phyloP scores from a whole-genome alignment of 2,888 invertebrate genomes.

The Leucophenga montana region DNA sequence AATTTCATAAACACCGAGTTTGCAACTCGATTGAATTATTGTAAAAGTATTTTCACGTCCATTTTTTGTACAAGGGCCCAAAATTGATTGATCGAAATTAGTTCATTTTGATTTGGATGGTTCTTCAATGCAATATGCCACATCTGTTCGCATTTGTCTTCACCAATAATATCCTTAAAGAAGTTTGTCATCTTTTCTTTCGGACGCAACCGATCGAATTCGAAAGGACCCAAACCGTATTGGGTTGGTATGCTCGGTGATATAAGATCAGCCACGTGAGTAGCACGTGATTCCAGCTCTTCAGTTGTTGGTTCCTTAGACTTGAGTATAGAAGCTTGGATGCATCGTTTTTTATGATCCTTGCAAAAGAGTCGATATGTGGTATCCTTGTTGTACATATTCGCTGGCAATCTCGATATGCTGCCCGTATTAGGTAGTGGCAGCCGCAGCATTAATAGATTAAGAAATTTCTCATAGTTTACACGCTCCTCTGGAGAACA shows the following conservation, averaged over 20 bases:
- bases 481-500: slow-evolving; percentile 49
- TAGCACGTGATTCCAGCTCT: neutral
- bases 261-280: neutral
- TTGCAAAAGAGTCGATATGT: slow-evolving; percentile 62
- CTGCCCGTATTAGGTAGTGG: slow-evolving; percentile 51
- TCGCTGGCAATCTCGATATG: slow-evolving; percentile 40
- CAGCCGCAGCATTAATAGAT: slow-evolving; percentile 52
- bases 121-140: slow-evolving; percentile 42
- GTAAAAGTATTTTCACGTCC: neutral
- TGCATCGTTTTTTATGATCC: slow-evolving; percentile 48
- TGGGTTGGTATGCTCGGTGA: slow-evolving; percentile 1
- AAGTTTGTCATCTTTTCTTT: neutral
- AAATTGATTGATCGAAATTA: slow-evolving; percentile 14
- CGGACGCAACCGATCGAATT: slow-evolving; percentile 7
- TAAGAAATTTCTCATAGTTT: slow-evolving; percentile 52
- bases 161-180: neutral
- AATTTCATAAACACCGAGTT: no score
- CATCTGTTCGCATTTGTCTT: neutral
- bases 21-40: neutral
- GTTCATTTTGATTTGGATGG: neutral
- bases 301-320: neutral
- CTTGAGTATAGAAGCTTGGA: neutral
- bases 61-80: neutral
- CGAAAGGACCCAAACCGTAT: neutral
- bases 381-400: slow-evolving; percentile 54